phyloP scores from a whole-genome alignment of 2,888 invertebrate species.

The Chrysodeixis includens region DNA sequence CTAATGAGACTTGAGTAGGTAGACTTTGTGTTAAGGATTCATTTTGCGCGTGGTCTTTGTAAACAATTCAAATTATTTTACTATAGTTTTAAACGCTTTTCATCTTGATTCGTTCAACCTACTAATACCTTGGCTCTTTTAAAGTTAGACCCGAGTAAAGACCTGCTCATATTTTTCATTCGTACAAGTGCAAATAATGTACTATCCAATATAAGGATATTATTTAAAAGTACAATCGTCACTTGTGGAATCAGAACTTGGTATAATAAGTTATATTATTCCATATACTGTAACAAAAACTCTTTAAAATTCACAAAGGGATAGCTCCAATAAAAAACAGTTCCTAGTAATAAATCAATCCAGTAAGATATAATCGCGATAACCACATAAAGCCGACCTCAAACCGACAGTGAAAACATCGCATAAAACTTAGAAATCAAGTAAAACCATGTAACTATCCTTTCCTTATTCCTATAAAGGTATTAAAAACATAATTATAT shows the following conservation, averaged over 20 bases:
- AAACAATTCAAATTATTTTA: too few relatives aligned
- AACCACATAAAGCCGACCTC: not conserved
- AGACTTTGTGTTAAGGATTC: not conserved
- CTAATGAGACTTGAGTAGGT: conserved; percentile 15
- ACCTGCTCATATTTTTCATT: too few relatives aligned
- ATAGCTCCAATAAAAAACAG: not conserved
- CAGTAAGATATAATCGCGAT: not conserved
- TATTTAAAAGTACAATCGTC: too few relatives aligned
- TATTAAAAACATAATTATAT: conserved; percentile 48
- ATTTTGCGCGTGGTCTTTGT: not conserved
- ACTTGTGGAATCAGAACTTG: too few relatives aligned
- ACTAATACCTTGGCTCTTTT: too few relatives aligned
- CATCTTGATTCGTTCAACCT: too few relatives aligned
- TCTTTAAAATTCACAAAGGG: not conserved
- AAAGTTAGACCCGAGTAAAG: too few relatives aligned
- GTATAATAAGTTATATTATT: not conserved
- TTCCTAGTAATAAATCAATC: not conserved
- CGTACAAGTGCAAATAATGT: too few relatives aligned
- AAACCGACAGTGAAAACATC: conserved; percentile 8
- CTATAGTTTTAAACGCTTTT: too few relatives aligned
- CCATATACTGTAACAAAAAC: not conserved
- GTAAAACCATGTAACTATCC: conserved; percentile 32
- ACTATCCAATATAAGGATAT: too few relatives aligned
- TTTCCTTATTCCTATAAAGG: conserved; percentile 46
- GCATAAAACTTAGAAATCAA: conserved; percentile 25